Conservation (phyloP, 2,113 vertebrate genomes). For the Pangasianodon gigas region DNA sequence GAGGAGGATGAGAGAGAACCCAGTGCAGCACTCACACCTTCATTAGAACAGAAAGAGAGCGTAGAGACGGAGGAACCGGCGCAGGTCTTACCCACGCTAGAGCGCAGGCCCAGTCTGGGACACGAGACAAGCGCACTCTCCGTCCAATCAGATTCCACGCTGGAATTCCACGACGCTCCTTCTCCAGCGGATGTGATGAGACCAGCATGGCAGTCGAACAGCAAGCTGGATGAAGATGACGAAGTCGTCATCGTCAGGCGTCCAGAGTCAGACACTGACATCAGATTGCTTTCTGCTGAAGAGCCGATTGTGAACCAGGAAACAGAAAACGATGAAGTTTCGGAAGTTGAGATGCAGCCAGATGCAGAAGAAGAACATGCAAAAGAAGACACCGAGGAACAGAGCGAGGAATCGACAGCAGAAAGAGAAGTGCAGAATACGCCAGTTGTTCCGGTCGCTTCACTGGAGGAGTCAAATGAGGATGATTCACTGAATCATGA, state of each 20-base stretch:
- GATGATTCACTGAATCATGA: conserved; percentile 25
- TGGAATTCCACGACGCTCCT: conserved; percentile 83
- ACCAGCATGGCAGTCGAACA: conserved; percentile 36
- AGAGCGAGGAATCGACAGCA: neutral
- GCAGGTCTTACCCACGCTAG: conserved; percentile 53
- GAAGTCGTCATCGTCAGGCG: conserved; percentile 68
- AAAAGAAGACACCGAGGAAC: neutral
- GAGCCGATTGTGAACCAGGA: conserved; percentile 37
- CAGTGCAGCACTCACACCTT: conserved; percentile 38
- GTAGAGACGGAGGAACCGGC: conserved; percentile 60
- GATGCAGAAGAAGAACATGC: conserved; percentile 7
- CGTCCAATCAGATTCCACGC: conserved; percentile 74
- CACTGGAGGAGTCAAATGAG: neutral
- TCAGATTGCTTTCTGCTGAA: neutral
- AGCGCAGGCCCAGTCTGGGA: conserved; percentile 57
- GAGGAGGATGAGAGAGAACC: conserved; percentile 50
- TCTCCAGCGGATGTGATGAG: conserved; percentile 65
- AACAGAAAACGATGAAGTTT: neutral
- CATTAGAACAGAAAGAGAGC: conserved; percentile 51
- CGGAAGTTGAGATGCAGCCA: conserved; percentile 19
- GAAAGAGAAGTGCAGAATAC: neutral
- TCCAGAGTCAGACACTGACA: neutral
- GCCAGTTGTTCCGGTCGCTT: neutral
- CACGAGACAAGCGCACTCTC: conserved; percentile 74
- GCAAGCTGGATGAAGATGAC: conserved; percentile 63